Base-by-base conservation (phyloP, 2,888 invertebrate species). In the Torymus auratus region DNA sequence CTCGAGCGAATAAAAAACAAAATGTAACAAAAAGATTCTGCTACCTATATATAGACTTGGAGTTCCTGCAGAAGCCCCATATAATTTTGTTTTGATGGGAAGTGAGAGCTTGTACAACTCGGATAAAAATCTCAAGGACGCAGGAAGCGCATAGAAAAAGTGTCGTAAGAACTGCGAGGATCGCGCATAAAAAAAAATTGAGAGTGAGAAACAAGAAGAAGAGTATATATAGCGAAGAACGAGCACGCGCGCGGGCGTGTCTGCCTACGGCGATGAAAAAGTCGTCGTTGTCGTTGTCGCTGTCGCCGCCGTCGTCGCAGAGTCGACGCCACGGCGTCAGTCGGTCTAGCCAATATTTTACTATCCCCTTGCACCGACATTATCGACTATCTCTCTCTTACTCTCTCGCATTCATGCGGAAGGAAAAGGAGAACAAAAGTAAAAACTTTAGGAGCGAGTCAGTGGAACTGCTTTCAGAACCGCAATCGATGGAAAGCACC, bases 281-380 rank as follows among this genome's bases (percentile, higher is more conserved):
- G 78, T 64, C 77, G 64, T 70, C 68, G 50, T 14, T 61, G 41
- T 41, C 41, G 41, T 7, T 41, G 65, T 17, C 75, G 50, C 14
- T 61, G 67, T 20, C 50, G 58, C 41, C 64, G 65, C 28, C 75
- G 67, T n/a, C 13, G 67, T n/a, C 17, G 61, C 64, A 41, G 5
- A 28, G 41, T 41, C 41, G 41, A 41, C 41, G 50, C 83, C 73
- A 80, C 71, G 88, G 89, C 88, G 89, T 87, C 89, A 83, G 87
- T 84, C 86, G 82, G 89, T 89, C 89, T 89, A 85, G 88, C 88
- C 89, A 88, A 89, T 89, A 89, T 89, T 89, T 89, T 87, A 88
- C 88, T 87, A 86, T 86, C 86, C 83, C 84, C 82, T 62, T 64
- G 64, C 64, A 62, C 28, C 65, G 62, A 64, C 73, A 73, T 73